phyloP scores from a whole-genome alignment of 2,113 vertebrate genomes.

The Corynorhinus townsendii region DNA sequence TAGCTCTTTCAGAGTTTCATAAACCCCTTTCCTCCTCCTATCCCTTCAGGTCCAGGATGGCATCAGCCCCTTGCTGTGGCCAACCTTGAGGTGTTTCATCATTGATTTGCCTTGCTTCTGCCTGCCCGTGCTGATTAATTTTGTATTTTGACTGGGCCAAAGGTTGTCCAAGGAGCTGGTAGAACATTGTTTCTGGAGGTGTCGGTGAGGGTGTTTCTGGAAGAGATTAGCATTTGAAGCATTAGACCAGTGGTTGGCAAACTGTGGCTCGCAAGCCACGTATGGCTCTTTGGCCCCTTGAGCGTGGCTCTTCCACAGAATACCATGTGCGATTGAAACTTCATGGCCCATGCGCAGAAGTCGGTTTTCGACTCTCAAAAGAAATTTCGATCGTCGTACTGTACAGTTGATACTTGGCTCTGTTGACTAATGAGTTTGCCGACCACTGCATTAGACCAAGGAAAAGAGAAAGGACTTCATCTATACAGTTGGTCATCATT shows the following conservation, averaged over 20 bases:
- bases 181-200: not conserved
- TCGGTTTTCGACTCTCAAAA: no score
- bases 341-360: no score
- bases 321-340: no score
- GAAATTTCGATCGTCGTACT: no score
- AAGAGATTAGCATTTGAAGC: not conserved
- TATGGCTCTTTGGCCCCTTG: no score
- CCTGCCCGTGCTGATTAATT: not conserved
- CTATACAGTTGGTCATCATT: not conserved
- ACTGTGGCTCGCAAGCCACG: no score
- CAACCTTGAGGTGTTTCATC: not conserved
- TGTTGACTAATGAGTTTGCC: no score
- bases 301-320: no score
- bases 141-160: not conserved
- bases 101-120: not conserved
- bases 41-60: not conserved
- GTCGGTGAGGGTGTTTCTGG: not conserved
- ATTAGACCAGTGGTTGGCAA: not conserved
- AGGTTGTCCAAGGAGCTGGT: not conserved
- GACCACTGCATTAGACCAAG: not conserved
- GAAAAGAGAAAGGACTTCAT: not conserved
- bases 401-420: no score
- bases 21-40: not conserved
- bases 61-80: not conserved
- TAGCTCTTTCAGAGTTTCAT: not conserved